Evolutionary conservation across 2,113 vertebrate genomes (phyloP), one percentile per base, ranked within the genome.

Genomic region (Cepphus grylle): DNA sequence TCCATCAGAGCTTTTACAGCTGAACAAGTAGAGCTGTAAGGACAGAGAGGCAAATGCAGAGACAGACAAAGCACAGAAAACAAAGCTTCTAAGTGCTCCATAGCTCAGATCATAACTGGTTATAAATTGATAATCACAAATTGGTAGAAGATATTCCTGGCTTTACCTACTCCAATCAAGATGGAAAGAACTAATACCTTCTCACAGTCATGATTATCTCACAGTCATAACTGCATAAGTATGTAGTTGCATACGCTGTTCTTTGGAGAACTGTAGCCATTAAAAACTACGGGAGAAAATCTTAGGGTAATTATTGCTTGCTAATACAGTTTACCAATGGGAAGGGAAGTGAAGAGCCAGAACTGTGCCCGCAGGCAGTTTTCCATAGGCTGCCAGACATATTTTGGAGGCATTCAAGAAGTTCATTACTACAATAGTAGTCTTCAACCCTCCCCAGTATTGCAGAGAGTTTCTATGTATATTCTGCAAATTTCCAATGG

Each of bases 191-290:
- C 40, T 63, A 40, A 38, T 52, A 26, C 7, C 23, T 34, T 83
- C 47, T 86, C 58, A 47, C 12, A 49, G 26, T 20, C 17, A 26
- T 11, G 34, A 45, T 43, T 43, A 50, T 66, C 34, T 67, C 45
- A n/a, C 7, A 59, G 34, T 40, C 23, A 15, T 25, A 18, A 29
- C 38, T 63, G 67, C 14, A 14, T 0, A 52, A 11, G 30, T 49
- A 29, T 0, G 0, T 9, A 30, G 17, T 11, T 72, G 12, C 17
- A 9, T 32, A 29, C 5, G 4, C 10, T 61, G 15, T n/a, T 67
- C 34, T 62, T 61, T 29, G 9, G 36, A 74, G 38, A 61, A 18
- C 9, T 61, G 14, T 25, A 84, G 20, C 14, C 36, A 53, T 65
- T 63, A 36, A 79, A 90, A 89, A 15, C 9, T 66, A 32, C 6